Percentiles rank a stretch among this genome's conserved stretches.
Conservation (phyloP, 2,888 invertebrate genomes). For the Habrosyne pyritoides region DNA sequence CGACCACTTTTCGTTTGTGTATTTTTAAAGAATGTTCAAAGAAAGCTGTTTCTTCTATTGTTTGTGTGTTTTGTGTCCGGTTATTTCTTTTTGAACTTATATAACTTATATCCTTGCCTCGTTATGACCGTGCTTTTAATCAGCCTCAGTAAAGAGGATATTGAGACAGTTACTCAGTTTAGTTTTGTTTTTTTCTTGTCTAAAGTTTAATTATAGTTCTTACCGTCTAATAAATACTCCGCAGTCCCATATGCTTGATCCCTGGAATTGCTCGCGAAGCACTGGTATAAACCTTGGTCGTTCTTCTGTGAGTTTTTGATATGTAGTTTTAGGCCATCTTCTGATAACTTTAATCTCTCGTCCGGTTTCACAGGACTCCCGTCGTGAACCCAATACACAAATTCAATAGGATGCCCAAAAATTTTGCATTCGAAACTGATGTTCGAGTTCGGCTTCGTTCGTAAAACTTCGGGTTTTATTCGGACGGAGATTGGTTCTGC, state of each 20-base stretch:
- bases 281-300: slow-evolving; percentile 96
- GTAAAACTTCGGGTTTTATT: slow-evolving; percentile 89
- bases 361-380: slow-evolving; percentile 85
- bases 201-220: slow-evolving; percentile 33
- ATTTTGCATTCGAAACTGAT: slow-evolving; percentile 94
- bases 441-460: slow-evolving; percentile 93
- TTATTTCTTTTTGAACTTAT: not conserved
- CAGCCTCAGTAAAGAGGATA: no score
- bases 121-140: no score
- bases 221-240: slow-evolving; percentile 91
- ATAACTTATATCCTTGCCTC: no score
- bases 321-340: slow-evolving; percentile 78
- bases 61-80: not conserved
- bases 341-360: slow-evolving; percentile 82
- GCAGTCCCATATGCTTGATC: slow-evolving; percentile 93
- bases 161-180: no score
- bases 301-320: slow-evolving; percentile 89
- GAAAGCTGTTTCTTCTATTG: not conserved
- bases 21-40: slow-evolving; percentile 19
- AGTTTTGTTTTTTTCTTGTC: not conserved
- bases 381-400: slow-evolving; percentile 92
- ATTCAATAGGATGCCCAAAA: slow-evolving; percentile 92
- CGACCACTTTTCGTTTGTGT: slow-evolving; percentile 23
- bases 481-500: slow-evolving; percentile 91
- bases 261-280: slow-evolving; percentile 92